Base-by-base conservation (phyloP, 2,888 invertebrate genomes). In the Adelognathus sp. region DNA sequence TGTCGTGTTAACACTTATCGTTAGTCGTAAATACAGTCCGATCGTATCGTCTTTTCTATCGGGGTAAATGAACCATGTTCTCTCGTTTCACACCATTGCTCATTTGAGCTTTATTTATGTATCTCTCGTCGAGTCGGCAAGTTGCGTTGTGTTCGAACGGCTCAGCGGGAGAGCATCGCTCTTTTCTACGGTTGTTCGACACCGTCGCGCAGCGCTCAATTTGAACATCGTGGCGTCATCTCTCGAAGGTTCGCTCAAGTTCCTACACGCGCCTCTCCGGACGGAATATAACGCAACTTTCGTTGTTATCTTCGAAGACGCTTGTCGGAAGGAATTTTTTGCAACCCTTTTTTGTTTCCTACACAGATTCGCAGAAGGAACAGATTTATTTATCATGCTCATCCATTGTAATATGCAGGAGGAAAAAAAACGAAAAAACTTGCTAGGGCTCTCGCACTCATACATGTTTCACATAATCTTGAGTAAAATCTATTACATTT, bases 181-280 rank as follows among this genome's bases (percentile, higher is more conserved):
- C 46, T 50, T 60, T 14, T 33, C 31, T 41, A 21, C 27, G 36
- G 14, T 39, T 36, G 7, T 50, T 50, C 50, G 27, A 31, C 16
- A 39, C 46, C 54, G 14, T 11, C 7, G 1, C 18, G n/a, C 33
- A 36, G n/a, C 41, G 31, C 36, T 31, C 24, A 36, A 14, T n/a
- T n/a, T 24, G n/a, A 54, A 27, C 16, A 46, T 9, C 11, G 46
- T 71, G 33, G 71, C 71, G 60, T 39, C 41, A 63, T 72, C 71
- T 3, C n/a, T 50, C 31, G 29, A 41, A 14, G 6, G 14, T 24
- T 21, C 9, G 1, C 7, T 41, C 21, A 72, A 72, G n/a, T 1
- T 24, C 1, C 1, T 63, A 14, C 21, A n/a, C 3, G 3, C 33
- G 6, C 27, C 3, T 1, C 7, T 24, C n/a, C 9, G 24, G 31